Conservation (phyloP, 2,113 vertebrate genomes). For the Turdus rufiventris region DNA sequence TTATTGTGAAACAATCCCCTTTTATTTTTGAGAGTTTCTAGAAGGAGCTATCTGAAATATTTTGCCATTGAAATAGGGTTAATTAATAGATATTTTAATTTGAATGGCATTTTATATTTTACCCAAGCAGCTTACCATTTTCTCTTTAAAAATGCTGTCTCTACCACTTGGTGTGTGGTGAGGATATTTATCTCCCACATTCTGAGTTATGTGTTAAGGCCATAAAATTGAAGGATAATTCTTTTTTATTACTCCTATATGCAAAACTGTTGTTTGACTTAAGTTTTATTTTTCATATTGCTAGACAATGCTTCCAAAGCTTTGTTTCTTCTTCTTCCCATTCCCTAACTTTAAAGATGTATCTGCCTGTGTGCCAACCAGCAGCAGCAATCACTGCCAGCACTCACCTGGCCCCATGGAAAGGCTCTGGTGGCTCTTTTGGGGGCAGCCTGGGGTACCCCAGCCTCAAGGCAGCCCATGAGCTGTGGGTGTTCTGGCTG, state of each 20-base stretch:
- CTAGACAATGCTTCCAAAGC: neutral
- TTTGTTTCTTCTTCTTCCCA: neutral
- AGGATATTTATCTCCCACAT: neutral
- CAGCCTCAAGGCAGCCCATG: neutral
- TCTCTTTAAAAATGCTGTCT: neutral
- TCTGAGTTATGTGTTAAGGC: neutral
- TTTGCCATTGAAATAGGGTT: neutral
- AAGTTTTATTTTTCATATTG: neutral
- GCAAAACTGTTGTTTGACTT: neutral
- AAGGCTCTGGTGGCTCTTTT: too few relatives aligned
- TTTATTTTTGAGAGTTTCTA: neutral
- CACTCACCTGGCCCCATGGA: rapidly evolving
- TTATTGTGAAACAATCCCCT: neutral
- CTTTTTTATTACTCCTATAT: neutral
- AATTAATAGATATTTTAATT: neutral
- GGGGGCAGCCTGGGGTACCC: too few relatives aligned
- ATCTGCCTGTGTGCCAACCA: neutral
- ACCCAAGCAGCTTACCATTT: neutral
- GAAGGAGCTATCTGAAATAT: neutral
- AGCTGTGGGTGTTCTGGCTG: neutral
- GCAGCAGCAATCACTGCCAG: neutral
- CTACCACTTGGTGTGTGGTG: neutral
- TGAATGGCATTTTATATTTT: neutral
- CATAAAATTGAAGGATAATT: neutral
- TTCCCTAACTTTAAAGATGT: neutral